These are phyloP conservation scores for Leiothrix lutea DNA, from an alignment of 2,113 vertebrate species.

Conservation along the genomic window DNA sequence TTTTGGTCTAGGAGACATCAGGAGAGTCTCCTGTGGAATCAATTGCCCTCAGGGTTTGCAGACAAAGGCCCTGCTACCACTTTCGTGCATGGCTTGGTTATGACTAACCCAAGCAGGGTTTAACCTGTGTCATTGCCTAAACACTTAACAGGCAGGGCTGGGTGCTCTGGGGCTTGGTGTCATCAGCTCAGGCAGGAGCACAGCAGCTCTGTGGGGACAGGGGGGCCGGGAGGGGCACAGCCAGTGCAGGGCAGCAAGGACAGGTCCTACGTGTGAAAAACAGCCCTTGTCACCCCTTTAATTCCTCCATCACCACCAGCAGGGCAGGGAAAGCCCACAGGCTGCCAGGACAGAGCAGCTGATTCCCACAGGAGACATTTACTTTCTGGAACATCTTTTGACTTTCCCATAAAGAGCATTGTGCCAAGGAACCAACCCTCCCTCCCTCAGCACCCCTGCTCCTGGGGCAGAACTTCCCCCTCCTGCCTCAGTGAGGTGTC, in stretches of 20 bases:
- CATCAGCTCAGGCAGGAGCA: neutral
- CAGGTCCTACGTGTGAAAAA: neutral
- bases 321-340: neutral
- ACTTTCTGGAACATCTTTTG: neutral
- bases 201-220: neutral
- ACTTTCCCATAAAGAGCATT: neutral
- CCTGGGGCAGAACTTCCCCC: neutral
- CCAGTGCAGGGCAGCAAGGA: neutral
- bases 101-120: neutral
- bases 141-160: neutral
- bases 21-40: neutral
- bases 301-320: neutral
- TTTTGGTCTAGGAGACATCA: neutral
- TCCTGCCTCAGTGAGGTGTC: neutral
- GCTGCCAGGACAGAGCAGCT: neutral
- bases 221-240: neutral
- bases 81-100: neutral
- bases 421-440: neutral
- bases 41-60: neutral
- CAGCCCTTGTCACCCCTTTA: neutral
- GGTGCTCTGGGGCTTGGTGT: rapidly evolving
- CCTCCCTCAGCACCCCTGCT: rapidly evolving
- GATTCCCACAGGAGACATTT: neutral
- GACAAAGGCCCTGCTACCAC: neutral
- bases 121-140: neutral